Percentiles rank a stretch among this genome's conserved stretches.
Evolutionary conservation across 2,113 vertebrate species (phyloP).

Genomic region (Pan paniscus): DNA sequence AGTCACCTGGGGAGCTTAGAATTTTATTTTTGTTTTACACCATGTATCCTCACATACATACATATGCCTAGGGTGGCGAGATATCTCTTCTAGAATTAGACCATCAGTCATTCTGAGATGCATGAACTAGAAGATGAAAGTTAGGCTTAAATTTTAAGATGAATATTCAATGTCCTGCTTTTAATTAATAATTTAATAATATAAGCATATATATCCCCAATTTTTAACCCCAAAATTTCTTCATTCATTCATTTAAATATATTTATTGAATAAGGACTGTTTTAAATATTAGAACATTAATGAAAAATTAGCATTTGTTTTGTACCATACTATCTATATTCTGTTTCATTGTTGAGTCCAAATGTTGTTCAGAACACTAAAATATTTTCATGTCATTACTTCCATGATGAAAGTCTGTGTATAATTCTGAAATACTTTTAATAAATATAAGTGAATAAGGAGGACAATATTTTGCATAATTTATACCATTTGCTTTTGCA

Average conservation of each 20-base stretch:
- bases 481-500: neutral
- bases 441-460: neutral
- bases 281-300: neutral
- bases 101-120: neutral
- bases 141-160: neutral
- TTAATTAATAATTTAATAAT: neutral
- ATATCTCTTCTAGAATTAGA: neutral
- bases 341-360: neutral
- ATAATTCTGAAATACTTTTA: neutral
- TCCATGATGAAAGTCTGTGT: neutral
- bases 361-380: neutral
- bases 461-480: neutral
- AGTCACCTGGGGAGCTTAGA: too few relatives aligned
- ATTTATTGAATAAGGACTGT: neutral
- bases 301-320: neutral
- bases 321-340: neutral
- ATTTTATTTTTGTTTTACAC: too few relatives aligned
- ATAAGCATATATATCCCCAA: neutral
- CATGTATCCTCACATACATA: neutral
- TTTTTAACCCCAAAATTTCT: neutral
- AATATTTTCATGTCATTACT: neutral
- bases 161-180: neutral
- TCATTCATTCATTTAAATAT: neutral
- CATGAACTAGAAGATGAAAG: neutral
- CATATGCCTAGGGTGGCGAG: neutral